phyloP scores from a whole-genome alignment of 64 coral and sea anemone species.

The Acropora tenuis region DNA sequence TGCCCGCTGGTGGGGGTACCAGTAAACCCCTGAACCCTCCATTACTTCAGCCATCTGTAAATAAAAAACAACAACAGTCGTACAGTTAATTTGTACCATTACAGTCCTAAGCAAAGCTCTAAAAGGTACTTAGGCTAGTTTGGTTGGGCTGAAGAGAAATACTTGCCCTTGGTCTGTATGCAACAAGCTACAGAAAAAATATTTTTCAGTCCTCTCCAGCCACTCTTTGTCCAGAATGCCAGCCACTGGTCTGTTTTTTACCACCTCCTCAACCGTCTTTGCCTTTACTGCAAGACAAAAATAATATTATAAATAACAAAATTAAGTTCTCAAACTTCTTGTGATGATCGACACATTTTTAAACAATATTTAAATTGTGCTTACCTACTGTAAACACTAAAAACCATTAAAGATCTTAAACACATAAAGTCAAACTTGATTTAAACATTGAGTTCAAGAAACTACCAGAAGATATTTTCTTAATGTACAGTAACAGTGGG shows the following conservation, averaged over 20 bases:
- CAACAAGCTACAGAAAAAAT: constrained; percentile 13
- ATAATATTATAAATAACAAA: neutral
- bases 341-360: neutral
- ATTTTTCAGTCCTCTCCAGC: constrained; percentile 16
- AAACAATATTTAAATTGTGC: constrained; percentile 15
- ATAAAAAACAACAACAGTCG: neutral
- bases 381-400: constrained; percentile 11
- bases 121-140: constrained; percentile 24
- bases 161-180: constrained; percentile 11
- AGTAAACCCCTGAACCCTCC: constrained; percentile 60
- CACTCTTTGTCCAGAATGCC: constrained; percentile 15
- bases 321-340: constrained; percentile 9
- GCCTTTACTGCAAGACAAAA: constrained; percentile 1
- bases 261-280: neutral
- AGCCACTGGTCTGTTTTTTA: constrained; percentile 12
- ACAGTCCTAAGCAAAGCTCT: constrained; percentile 4
- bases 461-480: constrained; percentile 8
- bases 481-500: neutral
- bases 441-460: constrained; percentile 8
- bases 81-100: constrained; percentile 20
- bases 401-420: constrained; percentile 1
- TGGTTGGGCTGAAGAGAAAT: constrained; percentile 23
- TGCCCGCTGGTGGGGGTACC: constrained; percentile 57
- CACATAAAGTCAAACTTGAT: constrained; percentile 17
- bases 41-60: constrained; percentile 56